These are phyloP conservation scores for Catharus ustulatus DNA, from an alignment of 2,797 vertebrate species.

Conservation along the genomic window DNA sequence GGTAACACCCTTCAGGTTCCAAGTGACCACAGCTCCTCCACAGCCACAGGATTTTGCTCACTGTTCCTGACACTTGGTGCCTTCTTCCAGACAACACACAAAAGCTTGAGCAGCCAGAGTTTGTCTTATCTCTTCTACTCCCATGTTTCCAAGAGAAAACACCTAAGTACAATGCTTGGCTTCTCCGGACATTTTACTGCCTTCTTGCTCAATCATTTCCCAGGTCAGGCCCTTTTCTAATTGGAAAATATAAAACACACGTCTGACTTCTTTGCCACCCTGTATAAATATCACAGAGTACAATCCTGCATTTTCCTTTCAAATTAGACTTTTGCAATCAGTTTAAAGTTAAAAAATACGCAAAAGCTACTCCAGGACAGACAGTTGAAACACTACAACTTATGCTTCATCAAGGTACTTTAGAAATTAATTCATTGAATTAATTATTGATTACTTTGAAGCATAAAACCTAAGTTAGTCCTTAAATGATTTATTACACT, in stretches of 20 bases:
- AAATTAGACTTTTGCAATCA: neutral
- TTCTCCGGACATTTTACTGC: neutral
- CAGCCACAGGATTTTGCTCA: neutral
- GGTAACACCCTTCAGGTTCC: neutral
- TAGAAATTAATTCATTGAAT: neutral
- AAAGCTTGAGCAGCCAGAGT: neutral
- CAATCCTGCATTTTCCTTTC: neutral
- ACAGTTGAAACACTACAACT: neutral
- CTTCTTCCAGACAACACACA: neutral
- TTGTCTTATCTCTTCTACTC: neutral
- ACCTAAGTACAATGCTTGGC: rapidly evolving
- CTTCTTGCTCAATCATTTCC: neutral
- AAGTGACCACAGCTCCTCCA: neutral
- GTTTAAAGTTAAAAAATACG: neutral
- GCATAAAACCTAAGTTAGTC: neutral
- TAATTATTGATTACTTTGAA: neutral
- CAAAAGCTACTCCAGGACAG: neutral
- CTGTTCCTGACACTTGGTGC: neutral
- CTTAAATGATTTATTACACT: neutral
- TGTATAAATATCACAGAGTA: neutral
- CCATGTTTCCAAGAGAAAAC: neutral
- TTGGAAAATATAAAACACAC: neutral
- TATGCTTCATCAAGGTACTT: neutral
- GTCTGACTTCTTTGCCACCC: neutral
- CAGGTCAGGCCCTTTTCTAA: neutral